A percentile compares a stretch with the other conserved stretches of the same genome.
Evolutionary conservation across 2,888 invertebrate species (phyloP).

Genomic region (Himalopsyche anomala): DNA sequence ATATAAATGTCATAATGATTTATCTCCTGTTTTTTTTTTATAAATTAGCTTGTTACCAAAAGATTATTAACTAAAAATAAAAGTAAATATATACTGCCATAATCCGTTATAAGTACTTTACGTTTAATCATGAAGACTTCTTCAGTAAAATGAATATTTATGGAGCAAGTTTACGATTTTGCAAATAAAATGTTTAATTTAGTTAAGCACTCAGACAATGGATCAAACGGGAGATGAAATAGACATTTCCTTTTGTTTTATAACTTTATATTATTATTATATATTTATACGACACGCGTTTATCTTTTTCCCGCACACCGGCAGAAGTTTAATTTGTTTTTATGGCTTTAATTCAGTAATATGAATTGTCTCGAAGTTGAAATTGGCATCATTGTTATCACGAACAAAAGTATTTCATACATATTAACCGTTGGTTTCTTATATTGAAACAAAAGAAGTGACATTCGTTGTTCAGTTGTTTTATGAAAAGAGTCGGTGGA

Average conservation of each 20-base stretch:
- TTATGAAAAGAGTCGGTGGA: too few relatives aligned
- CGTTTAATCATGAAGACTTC: slow-evolving; percentile 1
- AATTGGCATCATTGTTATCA: too few relatives aligned
- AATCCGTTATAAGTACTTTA: too few relatives aligned
- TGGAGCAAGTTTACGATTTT: slow-evolving; percentile 16
- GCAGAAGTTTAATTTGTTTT: neutral
- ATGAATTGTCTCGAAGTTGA: neutral
- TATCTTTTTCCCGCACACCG: slow-evolving; percentile 2
- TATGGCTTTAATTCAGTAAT: neutral
- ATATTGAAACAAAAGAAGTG: too few relatives aligned
- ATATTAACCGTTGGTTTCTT: too few relatives aligned
- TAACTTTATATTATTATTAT: neutral
- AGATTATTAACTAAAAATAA: too few relatives aligned
- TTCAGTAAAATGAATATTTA: slow-evolving; percentile 27
- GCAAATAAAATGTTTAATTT: slow-evolving; percentile 43
- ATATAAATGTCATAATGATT: too few relatives aligned
- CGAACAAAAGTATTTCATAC: too few relatives aligned
- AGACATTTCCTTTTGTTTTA: slow-evolving; percentile 8
- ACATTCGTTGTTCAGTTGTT: too few relatives aligned
- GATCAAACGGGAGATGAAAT: slow-evolving; percentile 9
- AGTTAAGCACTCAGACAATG: slow-evolving; percentile 2
- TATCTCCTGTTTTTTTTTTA: too few relatives aligned
- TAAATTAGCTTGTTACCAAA: too few relatives aligned
- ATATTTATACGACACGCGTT: neutral
- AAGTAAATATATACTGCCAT: too few relatives aligned